Percentiles rank a stretch among this genome's conserved stretches.
These are phyloP conservation scores for Oreochromis mossambicus DNA, from an alignment of 2,797 vertebrate species.

Conservation along the genomic window DNA sequence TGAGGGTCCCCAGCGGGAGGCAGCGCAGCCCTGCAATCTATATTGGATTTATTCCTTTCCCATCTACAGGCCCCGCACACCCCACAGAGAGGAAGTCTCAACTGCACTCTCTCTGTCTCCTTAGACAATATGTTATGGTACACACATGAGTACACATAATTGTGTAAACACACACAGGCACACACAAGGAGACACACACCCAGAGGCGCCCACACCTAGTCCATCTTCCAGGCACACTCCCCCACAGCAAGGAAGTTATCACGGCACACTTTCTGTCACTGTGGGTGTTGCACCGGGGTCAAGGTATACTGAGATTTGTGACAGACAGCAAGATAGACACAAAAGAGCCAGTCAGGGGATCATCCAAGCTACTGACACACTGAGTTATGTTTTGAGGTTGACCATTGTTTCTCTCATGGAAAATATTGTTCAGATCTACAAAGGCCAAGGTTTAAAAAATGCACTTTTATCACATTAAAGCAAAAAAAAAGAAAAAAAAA, in stretches of 20 bases:
- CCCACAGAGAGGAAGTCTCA: constrained; percentile 75
- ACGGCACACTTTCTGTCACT: constrained; percentile 67
- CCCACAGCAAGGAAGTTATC: constrained; percentile 76
- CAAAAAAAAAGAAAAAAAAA: constrained; percentile 70
- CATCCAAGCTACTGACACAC: constrained; percentile 14
- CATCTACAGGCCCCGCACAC: constrained; percentile 71
- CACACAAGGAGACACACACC: constrained; percentile 45
- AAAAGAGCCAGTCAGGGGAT: background rate
- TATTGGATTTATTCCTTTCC: constrained; percentile 84
- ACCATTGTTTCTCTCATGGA: constrained; percentile 33
- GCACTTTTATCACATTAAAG: constrained; percentile 63
- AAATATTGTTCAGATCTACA: constrained; percentile 48
- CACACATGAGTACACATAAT: constrained; percentile 65
- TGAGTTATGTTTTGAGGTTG: constrained; percentile 34
- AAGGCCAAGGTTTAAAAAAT: constrained; percentile 58
- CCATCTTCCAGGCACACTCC: constrained; percentile 65
- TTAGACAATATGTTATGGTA: constrained; percentile 72
- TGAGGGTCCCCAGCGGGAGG: constrained; percentile 75
- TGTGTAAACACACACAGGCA: constrained; percentile 43
- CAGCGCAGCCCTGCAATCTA: constrained; percentile 79
- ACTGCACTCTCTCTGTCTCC: constrained; percentile 58
- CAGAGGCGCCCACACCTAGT: constrained; percentile 37
- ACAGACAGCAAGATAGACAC: constrained; percentile 29
- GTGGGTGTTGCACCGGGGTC: constrained; percentile 64
- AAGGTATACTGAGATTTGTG: constrained; percentile 51